Percentiles rank a stretch among this genome's conserved stretches.
These are phyloP conservation scores for Streptopelia turtur DNA, from an alignment of 2,797 vertebrate genomes.

Conservation along the genomic window DNA sequence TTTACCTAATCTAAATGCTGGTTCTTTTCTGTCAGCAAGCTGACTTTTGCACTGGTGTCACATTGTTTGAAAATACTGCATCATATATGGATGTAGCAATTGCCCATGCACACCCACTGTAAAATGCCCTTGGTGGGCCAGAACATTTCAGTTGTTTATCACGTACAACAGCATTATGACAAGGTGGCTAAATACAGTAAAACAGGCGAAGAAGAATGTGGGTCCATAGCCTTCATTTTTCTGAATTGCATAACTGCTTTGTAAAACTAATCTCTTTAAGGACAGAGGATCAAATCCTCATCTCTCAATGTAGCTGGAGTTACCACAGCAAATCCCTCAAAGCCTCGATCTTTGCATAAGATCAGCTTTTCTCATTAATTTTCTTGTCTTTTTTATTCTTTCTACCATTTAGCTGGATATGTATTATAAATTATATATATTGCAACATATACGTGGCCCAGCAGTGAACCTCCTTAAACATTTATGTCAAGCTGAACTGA, in stretches of 20 bases:
- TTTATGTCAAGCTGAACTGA: background rate
- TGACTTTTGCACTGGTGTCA: background rate
- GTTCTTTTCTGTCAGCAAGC: background rate
- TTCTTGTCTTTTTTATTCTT: background rate
- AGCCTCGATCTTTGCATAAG: accelerated
- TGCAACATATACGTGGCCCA: background rate
- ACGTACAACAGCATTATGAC: background rate
- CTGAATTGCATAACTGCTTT: conserved; percentile 28
- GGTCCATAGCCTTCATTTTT: conserved; percentile 32
- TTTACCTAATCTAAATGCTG: background rate
- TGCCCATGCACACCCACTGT: background rate
- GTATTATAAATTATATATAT: background rate
- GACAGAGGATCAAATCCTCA: conserved; percentile 29
- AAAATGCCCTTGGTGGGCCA: background rate
- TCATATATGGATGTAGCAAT: conserved; percentile 14
- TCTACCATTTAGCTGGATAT: background rate
- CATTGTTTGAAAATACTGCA: background rate
- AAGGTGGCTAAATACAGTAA: conserved; percentile 51
- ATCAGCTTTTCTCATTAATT: background rate
- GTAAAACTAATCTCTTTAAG: background rate
- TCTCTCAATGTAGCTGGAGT: background rate
- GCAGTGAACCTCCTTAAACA: background rate
- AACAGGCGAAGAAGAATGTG: background rate
- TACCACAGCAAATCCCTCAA: background rate
- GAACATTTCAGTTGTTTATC: conserved; percentile 32